Evolutionary conservation across 2,888 invertebrate genomes (phyloP), one percentile per base, ranked within the genome.

Genomic region (Drosophila peninsularis): DNA sequence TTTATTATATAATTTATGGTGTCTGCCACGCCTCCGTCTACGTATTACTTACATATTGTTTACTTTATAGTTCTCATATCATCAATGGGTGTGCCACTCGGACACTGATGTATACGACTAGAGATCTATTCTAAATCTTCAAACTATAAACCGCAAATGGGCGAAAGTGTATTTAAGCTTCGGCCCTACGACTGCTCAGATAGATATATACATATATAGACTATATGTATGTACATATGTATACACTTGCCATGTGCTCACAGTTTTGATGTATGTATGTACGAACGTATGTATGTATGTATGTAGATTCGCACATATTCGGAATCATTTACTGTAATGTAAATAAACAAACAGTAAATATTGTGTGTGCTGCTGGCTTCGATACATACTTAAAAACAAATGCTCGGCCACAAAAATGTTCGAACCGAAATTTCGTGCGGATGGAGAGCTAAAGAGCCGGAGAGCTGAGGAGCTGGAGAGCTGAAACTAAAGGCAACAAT

Each of bases 241-340:
- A 30, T 27, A 5, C 17, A 47, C 30, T 30, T 30, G 27, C 47
- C 45, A 41, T 41, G 41, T 41, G 41, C 41, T 41, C 41, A 13
- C 11, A 21, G 11, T 42, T 21, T 42, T 42, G 42, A 44, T 44
- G 24, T n/a, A 44, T 9, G 24, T 44, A 44, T 0, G 14, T 24
- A 21, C 9, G 5, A 27, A 19, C 24, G 27, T 5, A 5, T 24
- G 3, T 24, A 27, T 9, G 5, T 6, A 45, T 5, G 10, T 11
- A 11, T 10, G 21, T n/a, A 36, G 13, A 50, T 36, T 21, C 10
- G 4, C 53, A 62, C 49, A 42, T 42, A 39, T 13, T n/a, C 37
- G 37, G 63, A 75, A 75, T 67, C 78, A 78, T 81, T 78, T 75
- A 78, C 75, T 81, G 78, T 68, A 78, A 64, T 75, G 78, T 81